These are phyloP conservation scores for Lasiurus cinereus DNA, from an alignment of 2,113 vertebrate species.

Conservation along the genomic window DNA sequence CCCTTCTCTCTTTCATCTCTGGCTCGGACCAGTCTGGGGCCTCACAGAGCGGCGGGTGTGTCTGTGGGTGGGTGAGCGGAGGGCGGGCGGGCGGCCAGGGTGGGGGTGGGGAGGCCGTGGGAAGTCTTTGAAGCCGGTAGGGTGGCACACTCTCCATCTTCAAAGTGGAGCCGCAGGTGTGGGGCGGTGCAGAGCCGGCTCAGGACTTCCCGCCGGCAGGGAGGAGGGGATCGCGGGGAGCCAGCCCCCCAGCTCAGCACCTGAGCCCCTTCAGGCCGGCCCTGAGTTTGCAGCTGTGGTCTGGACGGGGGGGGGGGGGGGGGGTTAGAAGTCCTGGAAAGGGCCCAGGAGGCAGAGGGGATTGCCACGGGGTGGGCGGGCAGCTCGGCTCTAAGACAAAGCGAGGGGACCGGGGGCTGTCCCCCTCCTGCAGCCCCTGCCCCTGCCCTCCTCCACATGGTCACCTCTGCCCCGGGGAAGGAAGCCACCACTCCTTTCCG, in stretches of 20 bases:
- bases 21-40: conserved; percentile 39
- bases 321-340: neutral
- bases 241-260: neutral
- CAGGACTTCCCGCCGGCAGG: too few species aligned
- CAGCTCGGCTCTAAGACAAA: neutral
- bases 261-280: neutral
- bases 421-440: neutral
- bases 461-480: neutral
- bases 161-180: conserved; percentile 73
- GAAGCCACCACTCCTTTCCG: neutral
- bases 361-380: neutral
- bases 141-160: conserved; percentile 62
- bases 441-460: neutral
- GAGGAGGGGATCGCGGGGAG: neutral
- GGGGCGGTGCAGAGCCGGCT: conserved; percentile 1
- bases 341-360: neutral
- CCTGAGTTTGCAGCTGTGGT: neutral
- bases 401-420: neutral
- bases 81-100: neutral
- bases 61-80: neutral
- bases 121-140: conserved; percentile 79
- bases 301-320: neutral
- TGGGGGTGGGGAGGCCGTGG: conserved; percentile 15
- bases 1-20: conserved; percentile 30
- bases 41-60: neutral